A percentile compares a stretch with the other conserved stretches of the same genome.
Evolutionary conservation across 2,113 vertebrate species (phyloP).

Genomic region (Acanthochromis polyacanthus): DNA sequence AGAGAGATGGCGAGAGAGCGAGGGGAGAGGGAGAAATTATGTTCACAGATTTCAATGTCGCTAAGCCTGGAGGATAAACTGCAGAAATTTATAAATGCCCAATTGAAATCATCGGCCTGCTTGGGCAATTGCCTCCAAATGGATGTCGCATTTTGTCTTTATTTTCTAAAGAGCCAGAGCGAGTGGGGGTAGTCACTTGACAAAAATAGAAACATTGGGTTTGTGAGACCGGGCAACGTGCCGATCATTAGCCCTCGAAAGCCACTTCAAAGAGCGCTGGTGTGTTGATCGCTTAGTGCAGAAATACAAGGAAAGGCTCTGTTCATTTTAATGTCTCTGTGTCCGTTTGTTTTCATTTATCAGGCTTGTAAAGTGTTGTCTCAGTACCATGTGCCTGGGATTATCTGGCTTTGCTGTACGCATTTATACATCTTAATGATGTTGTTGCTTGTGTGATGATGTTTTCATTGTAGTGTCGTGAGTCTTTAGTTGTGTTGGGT

Average conservation of each 20-base stretch:
- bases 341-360: conserved; percentile 63
- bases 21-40: conserved; percentile 48
- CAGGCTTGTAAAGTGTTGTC: conserved; percentile 24
- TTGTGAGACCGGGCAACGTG: conserved; percentile 43
- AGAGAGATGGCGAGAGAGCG: conserved; percentile 9
- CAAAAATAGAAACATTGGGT: conserved; percentile 55
- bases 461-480: conserved; percentile 15
- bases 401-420: background rate
- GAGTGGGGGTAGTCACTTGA: conserved; percentile 24
- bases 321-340: conserved; percentile 43
- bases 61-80: conserved; percentile 61
- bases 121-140: conserved; percentile 61
- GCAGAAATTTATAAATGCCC: conserved; percentile 52
- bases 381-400: conserved; percentile 25
- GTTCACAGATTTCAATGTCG: conserved; percentile 65
- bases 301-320: conserved; percentile 19
- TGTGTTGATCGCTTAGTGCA: conserved; percentile 25
- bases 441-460: background rate
- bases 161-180: conserved; percentile 42
- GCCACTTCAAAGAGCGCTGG: conserved; percentile 68
- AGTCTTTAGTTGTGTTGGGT: conserved; percentile 5
- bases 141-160: conserved; percentile 57
- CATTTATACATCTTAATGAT: conserved; percentile 19
- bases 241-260: conserved; percentile 54
- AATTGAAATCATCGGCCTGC: conserved; percentile 55